Conservation (phyloP, 2,113 vertebrate genomes). For the Erythrocebus patas region DNA sequence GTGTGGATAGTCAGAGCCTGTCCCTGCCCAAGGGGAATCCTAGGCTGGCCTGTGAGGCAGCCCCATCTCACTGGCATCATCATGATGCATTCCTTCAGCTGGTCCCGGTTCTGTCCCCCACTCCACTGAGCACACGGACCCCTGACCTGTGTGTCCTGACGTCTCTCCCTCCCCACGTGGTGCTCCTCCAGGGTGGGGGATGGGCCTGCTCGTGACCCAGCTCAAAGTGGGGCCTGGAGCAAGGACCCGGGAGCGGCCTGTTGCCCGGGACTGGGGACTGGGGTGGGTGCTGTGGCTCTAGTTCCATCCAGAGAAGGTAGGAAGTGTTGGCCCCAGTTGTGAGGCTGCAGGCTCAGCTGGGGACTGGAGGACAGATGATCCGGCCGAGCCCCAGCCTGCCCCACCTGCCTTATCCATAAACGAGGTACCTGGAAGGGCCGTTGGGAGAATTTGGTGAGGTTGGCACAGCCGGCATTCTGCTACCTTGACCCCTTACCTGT, state of each 20-base stretch:
- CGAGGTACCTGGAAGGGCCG: background rate
- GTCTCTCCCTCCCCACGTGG: background rate
- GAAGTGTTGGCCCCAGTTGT: too few species aligned
- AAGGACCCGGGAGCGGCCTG: background rate
- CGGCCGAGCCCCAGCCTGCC: rapidly evolving
- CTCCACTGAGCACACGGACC: background rate
- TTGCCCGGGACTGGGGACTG: background rate
- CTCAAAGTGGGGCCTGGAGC: background rate
- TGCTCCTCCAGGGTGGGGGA: background rate
- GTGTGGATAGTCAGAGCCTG: background rate
- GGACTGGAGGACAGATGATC: background rate
- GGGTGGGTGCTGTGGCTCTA: too few species aligned
- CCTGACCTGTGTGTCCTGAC: background rate
- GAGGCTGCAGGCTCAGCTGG: background rate
- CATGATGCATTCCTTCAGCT: background rate
- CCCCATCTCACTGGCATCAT: too few species aligned
- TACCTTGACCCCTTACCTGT: background rate
- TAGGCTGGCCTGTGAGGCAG: background rate
- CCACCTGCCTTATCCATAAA: background rate
- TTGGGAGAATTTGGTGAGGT: background rate
- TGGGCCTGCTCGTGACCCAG: background rate
- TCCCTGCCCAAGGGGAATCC: background rate
- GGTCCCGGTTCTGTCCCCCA: background rate
- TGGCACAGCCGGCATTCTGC: too few species aligned
- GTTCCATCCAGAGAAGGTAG: background rate